A percentile compares a stretch with the other conserved stretches of the same genome.
phyloP scores from a whole-genome alignment of 1,140 invertebrate species.

The Lepidurus packardi region DNA sequence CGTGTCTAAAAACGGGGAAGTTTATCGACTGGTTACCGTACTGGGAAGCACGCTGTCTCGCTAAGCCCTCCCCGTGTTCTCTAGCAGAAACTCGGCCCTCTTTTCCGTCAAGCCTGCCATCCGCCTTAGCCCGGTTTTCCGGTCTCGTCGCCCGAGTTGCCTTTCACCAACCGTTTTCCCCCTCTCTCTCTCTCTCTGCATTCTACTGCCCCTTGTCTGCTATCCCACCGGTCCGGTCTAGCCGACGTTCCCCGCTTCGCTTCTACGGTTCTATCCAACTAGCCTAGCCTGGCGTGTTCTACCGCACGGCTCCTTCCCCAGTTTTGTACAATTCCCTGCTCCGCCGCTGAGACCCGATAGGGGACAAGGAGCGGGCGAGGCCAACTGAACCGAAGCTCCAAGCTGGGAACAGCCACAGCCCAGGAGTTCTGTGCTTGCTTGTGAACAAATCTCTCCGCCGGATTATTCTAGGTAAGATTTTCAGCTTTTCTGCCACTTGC shows the following conservation, averaged over 20 bases:
- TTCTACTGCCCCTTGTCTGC: neutral
- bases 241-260: neutral
- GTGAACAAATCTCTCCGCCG: constrained; percentile 11
- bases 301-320: neutral
- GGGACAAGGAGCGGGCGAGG: constrained; percentile 9
- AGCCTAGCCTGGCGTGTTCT: neutral
- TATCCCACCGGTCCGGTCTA: neutral
- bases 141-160: constrained; percentile 1
- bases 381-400: constrained; percentile 8
- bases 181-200: neutral
- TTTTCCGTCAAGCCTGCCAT: neutral
- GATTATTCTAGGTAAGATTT: constrained; percentile 15
- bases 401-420: constrained; percentile 5
- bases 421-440: constrained; percentile 9
- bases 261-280: constrained; percentile 8
- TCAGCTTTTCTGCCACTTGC: neutral
- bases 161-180: constrained; percentile 8
- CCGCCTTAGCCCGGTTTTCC: constrained; percentile 7
- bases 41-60: neutral
- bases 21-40: neutral
- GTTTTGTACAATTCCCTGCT: constrained; percentile 3
- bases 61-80: constrained; percentile 12
- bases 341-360: constrained; percentile 16
- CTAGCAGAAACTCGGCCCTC: neutral
- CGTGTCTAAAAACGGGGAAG: neutral